Conservation (phyloP, 2,113 vertebrate species). For the Isurus oxyrinchus region DNA sequence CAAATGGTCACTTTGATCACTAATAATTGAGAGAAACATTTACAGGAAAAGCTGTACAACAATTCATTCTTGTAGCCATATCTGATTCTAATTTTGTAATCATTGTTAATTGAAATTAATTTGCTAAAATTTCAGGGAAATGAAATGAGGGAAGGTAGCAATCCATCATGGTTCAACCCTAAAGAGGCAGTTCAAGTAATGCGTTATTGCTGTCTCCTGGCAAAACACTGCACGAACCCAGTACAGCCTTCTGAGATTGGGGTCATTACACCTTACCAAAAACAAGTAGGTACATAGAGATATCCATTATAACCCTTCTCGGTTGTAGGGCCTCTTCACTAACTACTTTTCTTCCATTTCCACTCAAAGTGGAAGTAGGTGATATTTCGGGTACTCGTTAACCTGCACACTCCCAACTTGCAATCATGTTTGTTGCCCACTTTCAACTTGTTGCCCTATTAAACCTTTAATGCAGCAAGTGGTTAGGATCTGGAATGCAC, state of each 20-base stretch:
- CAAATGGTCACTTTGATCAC: neutral
- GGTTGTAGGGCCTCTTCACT: neutral
- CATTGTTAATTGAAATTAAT: neutral
- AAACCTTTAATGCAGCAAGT: neutral
- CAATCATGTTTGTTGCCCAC: neutral
- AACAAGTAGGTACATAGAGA: conserved; percentile 64
- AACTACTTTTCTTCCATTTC: neutral
- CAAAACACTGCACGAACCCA: conserved; percentile 60
- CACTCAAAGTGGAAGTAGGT: neutral
- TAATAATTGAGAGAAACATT: neutral
- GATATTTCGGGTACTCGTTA: neutral
- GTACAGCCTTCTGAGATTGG: conserved; percentile 69
- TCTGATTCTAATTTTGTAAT: neutral
- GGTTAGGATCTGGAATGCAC: too few species aligned
- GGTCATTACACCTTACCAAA: conserved; percentile 82
- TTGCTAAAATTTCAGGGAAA: conserved; percentile 58
- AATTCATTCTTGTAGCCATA: neutral
- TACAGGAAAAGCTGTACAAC: neutral
- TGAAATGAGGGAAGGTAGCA: conserved; percentile 78
- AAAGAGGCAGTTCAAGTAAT: conserved; percentile 82
- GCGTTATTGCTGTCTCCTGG: conserved; percentile 82
- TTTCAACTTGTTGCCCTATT: neutral
- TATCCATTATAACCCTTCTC: neutral
- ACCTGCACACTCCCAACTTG: neutral
- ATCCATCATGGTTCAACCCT: conserved; percentile 90